phyloP scores from a whole-genome alignment of 2,888 invertebrate genomes.

The Philereme transversata region DNA sequence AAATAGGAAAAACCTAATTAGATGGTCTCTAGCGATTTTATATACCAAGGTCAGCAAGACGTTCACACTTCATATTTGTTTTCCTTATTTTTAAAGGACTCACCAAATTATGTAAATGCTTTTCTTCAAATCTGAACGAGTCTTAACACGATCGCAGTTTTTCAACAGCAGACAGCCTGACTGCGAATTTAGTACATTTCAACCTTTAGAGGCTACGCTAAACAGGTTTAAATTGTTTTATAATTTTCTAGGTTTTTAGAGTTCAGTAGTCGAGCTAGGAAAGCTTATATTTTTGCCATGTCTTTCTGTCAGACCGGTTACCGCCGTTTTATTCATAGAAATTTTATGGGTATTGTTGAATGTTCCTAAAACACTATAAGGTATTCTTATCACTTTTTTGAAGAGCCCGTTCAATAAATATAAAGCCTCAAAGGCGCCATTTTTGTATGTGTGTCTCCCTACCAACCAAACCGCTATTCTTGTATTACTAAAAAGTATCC shows the following conservation, averaged over 20 bases:
- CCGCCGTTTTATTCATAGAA: too few species aligned
- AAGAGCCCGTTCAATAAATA: too few species aligned
- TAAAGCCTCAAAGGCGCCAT: too few species aligned
- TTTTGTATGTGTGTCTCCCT: too few species aligned
- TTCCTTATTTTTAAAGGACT: not conserved
- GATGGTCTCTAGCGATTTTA: slow-evolving; percentile 9
- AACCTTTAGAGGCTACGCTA: slow-evolving; percentile 19
- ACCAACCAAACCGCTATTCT: too few species aligned
- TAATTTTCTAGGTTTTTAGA: slow-evolving; percentile 16
- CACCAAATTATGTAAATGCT: not conserved
- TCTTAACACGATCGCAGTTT: slow-evolving; percentile 4
- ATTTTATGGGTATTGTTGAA: too few species aligned
- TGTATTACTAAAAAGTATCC: too few species aligned
- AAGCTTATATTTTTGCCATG: too few species aligned
- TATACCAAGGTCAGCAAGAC: slow-evolving; percentile 10
- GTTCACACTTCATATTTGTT: slow-evolving; percentile 4
- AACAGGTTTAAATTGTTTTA: slow-evolving; percentile 25
- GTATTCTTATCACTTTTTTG: too few species aligned
- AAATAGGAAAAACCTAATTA: slow-evolving; percentile 19
- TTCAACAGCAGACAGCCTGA: slow-evolving; percentile 29
- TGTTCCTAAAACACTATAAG: too few species aligned
- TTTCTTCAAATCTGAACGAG: not conserved
- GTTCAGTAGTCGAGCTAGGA: too few species aligned
- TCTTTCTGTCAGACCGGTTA: too few species aligned
- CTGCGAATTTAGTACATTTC: slow-evolving; percentile 24